These are phyloP conservation scores for Syrmaticus mikado DNA, from an alignment of 2,113 vertebrate genomes.

Conservation along the genomic window DNA sequence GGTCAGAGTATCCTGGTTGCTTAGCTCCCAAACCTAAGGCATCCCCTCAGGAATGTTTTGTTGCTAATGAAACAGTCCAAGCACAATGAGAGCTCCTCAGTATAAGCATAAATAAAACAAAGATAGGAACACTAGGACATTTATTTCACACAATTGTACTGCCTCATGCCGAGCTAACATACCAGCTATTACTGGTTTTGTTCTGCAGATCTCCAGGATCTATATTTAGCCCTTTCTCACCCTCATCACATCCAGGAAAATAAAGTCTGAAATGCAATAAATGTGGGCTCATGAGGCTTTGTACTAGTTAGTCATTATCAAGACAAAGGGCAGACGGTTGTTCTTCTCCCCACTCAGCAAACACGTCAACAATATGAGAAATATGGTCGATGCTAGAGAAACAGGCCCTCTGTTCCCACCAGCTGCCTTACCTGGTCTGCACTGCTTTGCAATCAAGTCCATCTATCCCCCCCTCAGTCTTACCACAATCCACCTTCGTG, in stretches of 20 bases:
- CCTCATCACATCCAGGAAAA: background rate
- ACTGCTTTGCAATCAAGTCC: background rate
- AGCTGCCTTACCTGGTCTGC: background rate
- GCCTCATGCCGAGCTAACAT: background rate
- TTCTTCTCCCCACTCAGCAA: background rate
- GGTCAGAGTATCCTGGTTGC: background rate
- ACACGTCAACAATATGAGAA: rapidly evolving
- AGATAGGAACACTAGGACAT: background rate
- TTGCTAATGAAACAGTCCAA: background rate
- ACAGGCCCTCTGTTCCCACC: background rate
- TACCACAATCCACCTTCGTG: background rate
- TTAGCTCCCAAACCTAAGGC: background rate
- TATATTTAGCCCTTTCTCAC: background rate
- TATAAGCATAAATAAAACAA: background rate
- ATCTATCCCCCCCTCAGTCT: rapidly evolving
- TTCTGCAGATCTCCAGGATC: background rate
- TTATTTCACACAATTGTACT: background rate
- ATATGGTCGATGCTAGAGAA: background rate
- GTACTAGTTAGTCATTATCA: background rate
- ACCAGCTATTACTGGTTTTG: background rate
- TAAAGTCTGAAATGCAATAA: background rate
- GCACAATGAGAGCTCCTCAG: background rate
- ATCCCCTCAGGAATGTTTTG: background rate
- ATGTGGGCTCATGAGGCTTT: too few relatives aligned
- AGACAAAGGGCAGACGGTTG: background rate